Evolutionary conservation across 2,113 vertebrate species (phyloP).

Genomic region (Uria aalge): DNA sequence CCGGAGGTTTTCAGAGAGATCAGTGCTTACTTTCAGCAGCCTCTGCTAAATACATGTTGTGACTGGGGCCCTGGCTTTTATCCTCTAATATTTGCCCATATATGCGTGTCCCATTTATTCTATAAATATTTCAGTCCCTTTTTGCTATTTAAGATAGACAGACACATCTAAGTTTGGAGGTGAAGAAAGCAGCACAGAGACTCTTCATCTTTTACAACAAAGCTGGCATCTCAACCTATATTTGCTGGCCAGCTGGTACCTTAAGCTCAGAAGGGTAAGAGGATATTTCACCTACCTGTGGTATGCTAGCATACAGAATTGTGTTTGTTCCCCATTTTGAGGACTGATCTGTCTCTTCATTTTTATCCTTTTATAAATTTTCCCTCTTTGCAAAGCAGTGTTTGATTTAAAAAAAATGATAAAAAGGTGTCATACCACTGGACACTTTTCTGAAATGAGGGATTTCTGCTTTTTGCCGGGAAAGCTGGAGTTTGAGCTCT

Average conservation of each 20-base stretch:
- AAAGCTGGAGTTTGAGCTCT: background rate
- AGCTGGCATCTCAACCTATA: background rate
- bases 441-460: background rate
- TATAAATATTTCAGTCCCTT: background rate
- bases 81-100: background rate
- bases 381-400: background rate
- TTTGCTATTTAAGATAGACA: background rate
- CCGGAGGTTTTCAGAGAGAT: background rate
- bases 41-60: background rate
- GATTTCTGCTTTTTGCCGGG: background rate
- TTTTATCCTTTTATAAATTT: background rate
- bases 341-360: background rate
- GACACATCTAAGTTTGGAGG: background rate
- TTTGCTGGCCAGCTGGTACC: background rate
- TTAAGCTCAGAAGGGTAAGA: background rate
- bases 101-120: background rate
- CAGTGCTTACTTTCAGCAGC: background rate
- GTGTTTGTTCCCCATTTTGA: background rate
- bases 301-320: background rate
- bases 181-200: background rate
- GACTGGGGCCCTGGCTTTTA: background rate
- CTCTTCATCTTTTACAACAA: background rate
- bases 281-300: background rate
- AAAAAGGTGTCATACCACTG: background rate
- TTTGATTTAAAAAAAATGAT: background rate